Evolutionary conservation across 2,888 invertebrate genomes (phyloP).

Genomic region (Drosophila sordidula): DNA sequence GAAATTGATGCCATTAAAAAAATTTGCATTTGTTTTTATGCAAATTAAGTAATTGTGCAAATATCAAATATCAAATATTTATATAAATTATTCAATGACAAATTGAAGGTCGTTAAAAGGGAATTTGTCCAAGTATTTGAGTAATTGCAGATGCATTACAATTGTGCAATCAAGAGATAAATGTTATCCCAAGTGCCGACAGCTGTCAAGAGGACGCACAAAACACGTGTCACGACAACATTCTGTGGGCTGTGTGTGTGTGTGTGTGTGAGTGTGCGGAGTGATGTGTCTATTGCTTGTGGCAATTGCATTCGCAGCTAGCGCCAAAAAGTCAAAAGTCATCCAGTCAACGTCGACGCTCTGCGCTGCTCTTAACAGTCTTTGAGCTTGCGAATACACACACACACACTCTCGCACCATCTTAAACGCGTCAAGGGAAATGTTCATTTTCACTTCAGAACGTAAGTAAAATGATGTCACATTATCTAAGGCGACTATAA

Average conservation of each 20-base stretch:
- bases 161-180: constrained; percentile 50
- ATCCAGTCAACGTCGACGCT: constrained; percentile 45
- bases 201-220: constrained; percentile 20
- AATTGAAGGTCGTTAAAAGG: constrained; percentile 9
- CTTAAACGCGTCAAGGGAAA: constrained; percentile 39
- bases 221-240: constrained; percentile 41
- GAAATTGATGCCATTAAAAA: constrained; percentile 15
- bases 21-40: constrained; percentile 26
- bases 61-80: constrained; percentile 7
- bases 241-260: background rate
- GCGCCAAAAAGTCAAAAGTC: constrained; percentile 57
- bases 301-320: constrained; percentile 49
- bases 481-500: background rate
- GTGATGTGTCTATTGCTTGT: constrained; percentile 31
- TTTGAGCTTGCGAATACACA: constrained; percentile 22
- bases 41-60: constrained; percentile 11
- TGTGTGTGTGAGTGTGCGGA: constrained; percentile 12
- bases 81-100: constrained; percentile 7
- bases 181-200: constrained; percentile 28
- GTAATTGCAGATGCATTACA: constrained; percentile 35
- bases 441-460: constrained; percentile 45
- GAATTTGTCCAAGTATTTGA: constrained; percentile 15
- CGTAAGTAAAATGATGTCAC: background rate
- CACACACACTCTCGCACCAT: constrained; percentile 8
- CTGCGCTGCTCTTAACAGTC: constrained; percentile 16